Conservation (phyloP, 2,888 invertebrate genomes). For the Megamerina dolium region DNA sequence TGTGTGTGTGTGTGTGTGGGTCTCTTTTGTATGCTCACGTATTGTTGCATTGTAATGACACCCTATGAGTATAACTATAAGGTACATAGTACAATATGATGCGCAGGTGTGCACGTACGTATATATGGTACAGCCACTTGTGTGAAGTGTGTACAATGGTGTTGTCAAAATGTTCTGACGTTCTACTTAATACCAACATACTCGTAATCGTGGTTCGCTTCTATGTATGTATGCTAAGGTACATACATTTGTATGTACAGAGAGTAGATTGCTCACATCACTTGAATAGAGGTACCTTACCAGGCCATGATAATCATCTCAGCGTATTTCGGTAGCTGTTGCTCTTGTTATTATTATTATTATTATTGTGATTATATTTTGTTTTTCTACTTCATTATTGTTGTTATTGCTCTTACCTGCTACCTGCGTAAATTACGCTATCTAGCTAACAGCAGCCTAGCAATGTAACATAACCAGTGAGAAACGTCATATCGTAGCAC, state of each 20-base stretch:
- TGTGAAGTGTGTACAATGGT: conserved; percentile 38
- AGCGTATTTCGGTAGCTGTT: conserved; percentile 50
- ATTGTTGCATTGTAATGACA: background rate
- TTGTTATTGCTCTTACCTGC: conserved; percentile 4
- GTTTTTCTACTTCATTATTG: too few species aligned
- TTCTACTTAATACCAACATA: too few species aligned
- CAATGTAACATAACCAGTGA: too few species aligned
- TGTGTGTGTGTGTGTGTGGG: conserved; percentile 10
- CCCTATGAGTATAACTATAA: background rate
- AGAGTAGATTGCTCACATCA: too few species aligned
- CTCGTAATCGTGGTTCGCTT: too few species aligned
- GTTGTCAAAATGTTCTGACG: too few species aligned
- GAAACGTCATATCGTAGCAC: too few species aligned
- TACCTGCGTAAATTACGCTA: conserved; percentile 46
- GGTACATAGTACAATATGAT: background rate
- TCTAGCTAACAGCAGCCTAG: background rate
- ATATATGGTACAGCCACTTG: conserved; percentile 22
- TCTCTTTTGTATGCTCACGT: too few species aligned
- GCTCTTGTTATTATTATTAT: too few species aligned
- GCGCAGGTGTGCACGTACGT: conserved; percentile 2
- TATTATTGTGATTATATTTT: too few species aligned
- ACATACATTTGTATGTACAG: background rate
- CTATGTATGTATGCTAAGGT: background rate
- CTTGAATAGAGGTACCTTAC: too few species aligned
- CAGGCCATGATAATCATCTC: conserved; percentile 45